Conservation (phyloP, 2,888 invertebrate species). For the Mythimna ferrago region DNA sequence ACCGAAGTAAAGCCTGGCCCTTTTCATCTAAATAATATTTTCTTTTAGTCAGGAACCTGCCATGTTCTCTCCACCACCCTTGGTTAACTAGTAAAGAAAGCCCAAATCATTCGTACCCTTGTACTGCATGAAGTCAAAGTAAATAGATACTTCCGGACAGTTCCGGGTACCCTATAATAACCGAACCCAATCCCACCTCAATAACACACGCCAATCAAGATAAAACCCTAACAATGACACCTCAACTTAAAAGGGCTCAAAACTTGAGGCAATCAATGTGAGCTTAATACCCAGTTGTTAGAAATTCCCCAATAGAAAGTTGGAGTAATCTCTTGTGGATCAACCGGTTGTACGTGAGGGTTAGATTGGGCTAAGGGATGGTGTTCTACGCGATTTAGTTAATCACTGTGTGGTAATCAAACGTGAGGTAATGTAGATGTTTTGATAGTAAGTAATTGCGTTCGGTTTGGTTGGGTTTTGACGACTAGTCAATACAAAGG, state of each 20-base stretch:
- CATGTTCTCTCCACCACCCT: no score
- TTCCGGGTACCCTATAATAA: conserved; percentile 1
- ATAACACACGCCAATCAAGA: conserved; percentile 57
- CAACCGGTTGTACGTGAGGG: conserved; percentile 73
- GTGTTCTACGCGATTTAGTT: conserved; percentile 76
- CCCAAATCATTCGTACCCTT: no score
- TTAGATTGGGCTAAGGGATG: conserved; percentile 71
- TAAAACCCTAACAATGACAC: conserved; percentile 69
- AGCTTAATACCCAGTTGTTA: conserved; percentile 71
- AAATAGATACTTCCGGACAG: not conserved
- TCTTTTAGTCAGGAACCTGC: no score
- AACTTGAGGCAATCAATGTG: conserved; percentile 70
- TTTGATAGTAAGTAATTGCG: conserved; percentile 38
- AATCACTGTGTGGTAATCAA: conserved; percentile 77
- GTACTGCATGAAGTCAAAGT: not conserved
- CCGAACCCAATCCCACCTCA: conserved; percentile 8
- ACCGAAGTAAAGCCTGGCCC: no score
- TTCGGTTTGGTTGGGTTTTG: not conserved
- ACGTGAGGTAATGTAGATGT: conserved; percentile 65
- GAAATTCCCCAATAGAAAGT: conserved; percentile 75
- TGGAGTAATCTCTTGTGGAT: conserved; percentile 73
- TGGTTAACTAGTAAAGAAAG: no score
- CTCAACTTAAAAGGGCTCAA: conserved; percentile 70
- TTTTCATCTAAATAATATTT: no score
- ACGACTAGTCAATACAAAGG: not conserved